These are phyloP conservation scores for Drosophila infuscata DNA, from an alignment of 2,888 invertebrate species.

Conservation along the genomic window DNA sequence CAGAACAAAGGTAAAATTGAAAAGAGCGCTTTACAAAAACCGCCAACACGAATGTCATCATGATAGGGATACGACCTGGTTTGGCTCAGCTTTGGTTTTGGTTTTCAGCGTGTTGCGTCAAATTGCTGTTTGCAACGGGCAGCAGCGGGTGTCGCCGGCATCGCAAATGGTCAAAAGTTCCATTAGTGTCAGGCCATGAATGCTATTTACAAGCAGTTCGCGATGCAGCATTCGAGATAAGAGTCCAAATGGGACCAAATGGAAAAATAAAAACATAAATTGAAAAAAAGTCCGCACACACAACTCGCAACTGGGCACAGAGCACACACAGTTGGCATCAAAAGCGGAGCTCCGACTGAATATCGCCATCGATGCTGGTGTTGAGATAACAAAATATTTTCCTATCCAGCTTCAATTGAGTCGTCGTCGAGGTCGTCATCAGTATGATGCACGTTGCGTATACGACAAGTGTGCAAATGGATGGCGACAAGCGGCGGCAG, in stretches of 20 bases:
- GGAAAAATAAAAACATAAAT: conserved; percentile 36
- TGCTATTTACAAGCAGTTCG: conserved; percentile 71
- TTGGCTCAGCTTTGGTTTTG: conserved; percentile 8
- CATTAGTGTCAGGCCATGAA: conserved; percentile 72
- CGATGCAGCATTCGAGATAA: conserved; percentile 65
- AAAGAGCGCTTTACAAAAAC: not conserved
- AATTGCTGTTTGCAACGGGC: conserved; percentile 12
- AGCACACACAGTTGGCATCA: conserved; percentile 17
- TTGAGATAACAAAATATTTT: conserved; percentile 75
- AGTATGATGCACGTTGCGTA: conserved; percentile 52
- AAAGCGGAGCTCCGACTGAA: conserved; percentile 50
- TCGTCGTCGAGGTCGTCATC: conserved; percentile 36
- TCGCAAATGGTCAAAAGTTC: conserved; percentile 66
- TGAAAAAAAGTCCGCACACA: conserved; percentile 44
- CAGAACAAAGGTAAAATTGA: conserved; percentile 18
- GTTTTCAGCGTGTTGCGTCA: conserved; percentile 7
- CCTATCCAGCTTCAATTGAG: conserved; percentile 57
- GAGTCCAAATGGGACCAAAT: conserved; percentile 48
- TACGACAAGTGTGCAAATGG: conserved; percentile 48
- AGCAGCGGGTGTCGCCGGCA: conserved; percentile 15
- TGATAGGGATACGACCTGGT: conserved; percentile 19
- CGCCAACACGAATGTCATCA: conserved; percentile 16
- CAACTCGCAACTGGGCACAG: not conserved
- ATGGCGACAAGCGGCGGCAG: conserved; percentile 28
- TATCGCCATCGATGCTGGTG: conserved; percentile 68